phyloP scores from a whole-genome alignment of 2,113 vertebrate species.

The Syrmaticus mikado region DNA sequence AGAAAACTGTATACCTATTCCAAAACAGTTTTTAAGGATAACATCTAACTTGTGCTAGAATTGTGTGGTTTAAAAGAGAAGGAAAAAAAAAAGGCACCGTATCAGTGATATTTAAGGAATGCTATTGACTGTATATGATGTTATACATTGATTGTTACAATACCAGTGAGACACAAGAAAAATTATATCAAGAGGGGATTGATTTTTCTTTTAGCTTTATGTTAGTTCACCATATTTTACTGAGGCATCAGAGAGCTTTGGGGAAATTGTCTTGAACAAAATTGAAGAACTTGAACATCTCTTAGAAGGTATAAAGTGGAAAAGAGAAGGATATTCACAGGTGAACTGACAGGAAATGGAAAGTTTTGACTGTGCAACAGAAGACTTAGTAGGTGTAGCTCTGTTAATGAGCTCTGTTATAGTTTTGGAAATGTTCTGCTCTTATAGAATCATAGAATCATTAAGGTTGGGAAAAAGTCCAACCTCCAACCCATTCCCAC shows the following conservation, averaged over 20 bases:
- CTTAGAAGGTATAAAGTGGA: background rate
- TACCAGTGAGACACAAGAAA: background rate
- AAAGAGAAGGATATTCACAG: background rate
- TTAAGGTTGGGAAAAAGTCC: no score
- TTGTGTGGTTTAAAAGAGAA: background rate
- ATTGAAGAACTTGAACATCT: background rate
- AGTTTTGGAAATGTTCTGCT: background rate
- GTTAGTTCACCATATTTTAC: background rate
- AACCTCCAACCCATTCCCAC: no score
- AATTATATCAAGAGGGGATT: background rate
- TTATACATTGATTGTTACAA: background rate
- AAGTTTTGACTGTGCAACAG: background rate
- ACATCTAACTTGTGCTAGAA: background rate
- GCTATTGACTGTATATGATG: background rate
- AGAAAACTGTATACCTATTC: background rate
- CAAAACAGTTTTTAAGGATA: background rate
- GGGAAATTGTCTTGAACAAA: background rate
- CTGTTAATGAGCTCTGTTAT: background rate
- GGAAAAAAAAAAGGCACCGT: background rate
- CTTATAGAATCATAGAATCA: no score
- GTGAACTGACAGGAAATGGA: background rate
- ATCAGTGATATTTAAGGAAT: background rate
- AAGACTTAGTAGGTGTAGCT: background rate
- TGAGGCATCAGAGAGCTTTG: rapidly evolving
- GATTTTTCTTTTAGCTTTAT: background rate